Base-by-base conservation (phyloP, 2,113 vertebrate genomes). In the Grus americana region DNA sequence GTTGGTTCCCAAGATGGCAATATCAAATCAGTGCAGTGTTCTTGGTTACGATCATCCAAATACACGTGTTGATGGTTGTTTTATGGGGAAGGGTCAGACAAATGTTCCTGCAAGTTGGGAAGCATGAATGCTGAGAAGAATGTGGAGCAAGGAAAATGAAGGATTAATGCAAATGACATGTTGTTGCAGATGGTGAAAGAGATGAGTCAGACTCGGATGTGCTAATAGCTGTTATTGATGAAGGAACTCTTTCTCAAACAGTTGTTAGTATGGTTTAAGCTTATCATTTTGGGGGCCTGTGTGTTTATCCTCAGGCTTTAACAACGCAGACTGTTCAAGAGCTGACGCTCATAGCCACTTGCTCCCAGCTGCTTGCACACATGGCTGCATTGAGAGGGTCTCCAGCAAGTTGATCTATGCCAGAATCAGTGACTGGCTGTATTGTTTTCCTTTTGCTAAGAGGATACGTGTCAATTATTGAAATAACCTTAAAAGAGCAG, bases 221-320 rank as follows among this genome's bases (percentile, higher is more conserved):
- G 74, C 88, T 92, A 72, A 90, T 90, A 83, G 92, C 67, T 90
- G 75, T 79, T 92, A 70, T 14, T 83, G 86, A 79, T 94, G 91
- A 82, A 86, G 62, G 74, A 94, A 20, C 54, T 57, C 62, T 72
- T 71, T 89, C 73, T 87, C 67, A 92, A 96, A 71, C 66, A 72
- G 82, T 86, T 79, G 58, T 90, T 95, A 86, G 70, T 75, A 21
- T 82, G 75, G 62, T 79, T 92, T 54, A 85, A 84, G 61, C 62
- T 91, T 92, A 55, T 92, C 30, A 86, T 92, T 75, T 94, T 94
- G 52, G 12, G 30, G 76, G 58, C 88, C 70, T 72, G 20, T 79
- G 52, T 94, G 86, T 93, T 94, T 95, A 93, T 72, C 36, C 87
- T 32, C 26, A 61, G 66, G 40, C 66, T 85, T 94, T 85, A 89